These are phyloP conservation scores for Anguilla obscura DNA, from an alignment of 2,797 vertebrate species.

Conservation along the genomic window DNA sequence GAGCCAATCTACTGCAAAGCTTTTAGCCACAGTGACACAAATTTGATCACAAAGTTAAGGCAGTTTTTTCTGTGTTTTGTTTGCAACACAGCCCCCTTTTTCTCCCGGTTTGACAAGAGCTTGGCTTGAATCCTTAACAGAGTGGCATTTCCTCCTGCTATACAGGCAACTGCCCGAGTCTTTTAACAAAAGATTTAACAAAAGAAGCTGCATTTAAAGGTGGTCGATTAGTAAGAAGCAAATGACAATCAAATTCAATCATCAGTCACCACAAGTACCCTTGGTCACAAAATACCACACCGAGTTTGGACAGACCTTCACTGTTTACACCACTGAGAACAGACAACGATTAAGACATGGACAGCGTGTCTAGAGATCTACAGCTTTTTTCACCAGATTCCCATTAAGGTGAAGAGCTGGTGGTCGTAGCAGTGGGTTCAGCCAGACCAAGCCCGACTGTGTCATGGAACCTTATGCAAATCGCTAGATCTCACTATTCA, in stretches of 20 bases:
- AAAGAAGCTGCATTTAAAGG: background rate
- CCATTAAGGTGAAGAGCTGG: conserved; percentile 19
- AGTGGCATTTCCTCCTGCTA: background rate
- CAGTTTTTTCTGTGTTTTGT: background rate
- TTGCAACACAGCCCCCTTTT: background rate
- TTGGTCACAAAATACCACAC: conserved; percentile 18
- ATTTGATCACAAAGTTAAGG: background rate
- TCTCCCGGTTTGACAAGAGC: background rate
- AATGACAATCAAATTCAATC: conserved; percentile 1
- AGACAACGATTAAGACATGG: background rate
- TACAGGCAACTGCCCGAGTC: background rate
- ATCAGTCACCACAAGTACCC: conserved; percentile 14
- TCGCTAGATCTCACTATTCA: conserved; percentile 28
- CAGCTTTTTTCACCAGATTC: conserved; percentile 12
- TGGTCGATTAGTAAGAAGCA: conserved; percentile 19
- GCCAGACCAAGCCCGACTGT: background rate
- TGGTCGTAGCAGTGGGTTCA: background rate
- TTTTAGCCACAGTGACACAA: background rate
- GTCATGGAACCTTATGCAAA: background rate
- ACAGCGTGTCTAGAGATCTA: background rate
- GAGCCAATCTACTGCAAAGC: background rate
- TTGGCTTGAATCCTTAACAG: background rate
- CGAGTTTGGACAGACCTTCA: conserved; percentile 28
- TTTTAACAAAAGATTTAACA: background rate
- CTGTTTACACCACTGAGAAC: conserved; percentile 22